These are phyloP conservation scores for Agrotis puta DNA, from an alignment of 2,888 invertebrate genomes.

Conservation along the genomic window DNA sequence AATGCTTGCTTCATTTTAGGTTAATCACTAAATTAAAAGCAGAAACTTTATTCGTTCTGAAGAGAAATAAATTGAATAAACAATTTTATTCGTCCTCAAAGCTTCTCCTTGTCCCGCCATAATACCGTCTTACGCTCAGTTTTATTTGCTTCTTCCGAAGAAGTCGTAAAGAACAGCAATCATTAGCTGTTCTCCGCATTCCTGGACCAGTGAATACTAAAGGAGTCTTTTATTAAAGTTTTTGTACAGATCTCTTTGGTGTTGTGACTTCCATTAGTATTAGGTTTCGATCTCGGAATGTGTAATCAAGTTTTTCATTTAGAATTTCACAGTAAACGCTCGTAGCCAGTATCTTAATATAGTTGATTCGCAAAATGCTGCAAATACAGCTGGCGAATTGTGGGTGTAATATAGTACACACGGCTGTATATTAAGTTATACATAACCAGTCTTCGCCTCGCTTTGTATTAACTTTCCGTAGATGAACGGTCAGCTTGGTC, in stretches of 20 bases:
- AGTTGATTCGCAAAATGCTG: not conserved
- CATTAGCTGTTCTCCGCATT: constrained; percentile 33
- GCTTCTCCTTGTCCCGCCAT: constrained; percentile 18
- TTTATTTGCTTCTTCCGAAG: constrained; percentile 48
- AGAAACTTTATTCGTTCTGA: constrained; percentile 14
- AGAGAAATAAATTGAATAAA: constrained; percentile 46
- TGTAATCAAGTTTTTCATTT: not conserved
- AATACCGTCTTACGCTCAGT: constrained; percentile 18
- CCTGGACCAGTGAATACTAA: constrained; percentile 10
- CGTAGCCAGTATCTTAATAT: not conserved
- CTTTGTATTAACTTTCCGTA: no score
- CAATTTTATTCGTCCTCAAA: constrained; percentile 33
- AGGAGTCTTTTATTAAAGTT: constrained; percentile 7
- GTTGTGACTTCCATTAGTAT: not conserved
- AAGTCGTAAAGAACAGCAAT: constrained; percentile 44
- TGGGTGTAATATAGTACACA: no score
- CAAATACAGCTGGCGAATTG: no score
- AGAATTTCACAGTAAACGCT: no score
- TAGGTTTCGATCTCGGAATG: not conserved
- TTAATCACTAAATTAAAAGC: constrained; percentile 16
- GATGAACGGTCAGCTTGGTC: no score
- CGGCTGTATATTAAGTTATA: no score
- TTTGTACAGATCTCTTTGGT: not conserved
- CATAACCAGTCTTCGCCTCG: no score
- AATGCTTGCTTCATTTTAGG: constrained; percentile 1